Evolutionary conservation across 2,888 invertebrate species (phyloP).

Genomic region (Chrysotoxum bicinctum): DNA sequence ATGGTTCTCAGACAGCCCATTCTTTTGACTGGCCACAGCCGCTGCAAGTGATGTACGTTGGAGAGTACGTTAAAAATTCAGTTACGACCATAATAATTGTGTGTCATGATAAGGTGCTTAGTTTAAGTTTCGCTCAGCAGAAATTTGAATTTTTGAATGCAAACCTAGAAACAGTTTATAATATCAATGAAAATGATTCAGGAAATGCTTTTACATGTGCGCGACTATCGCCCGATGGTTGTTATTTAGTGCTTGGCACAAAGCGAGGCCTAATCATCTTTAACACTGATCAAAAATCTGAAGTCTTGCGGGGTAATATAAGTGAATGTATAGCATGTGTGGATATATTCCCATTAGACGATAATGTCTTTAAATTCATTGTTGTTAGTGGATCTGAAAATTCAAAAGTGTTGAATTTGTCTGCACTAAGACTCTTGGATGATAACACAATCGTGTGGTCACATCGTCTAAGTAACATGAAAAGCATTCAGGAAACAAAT

Average conservation of each 20-base stretch:
- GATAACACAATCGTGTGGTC: slow-evolving; percentile 76
- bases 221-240: slow-evolving; percentile 76
- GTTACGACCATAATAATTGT: slow-evolving; percentile 74
- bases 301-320: slow-evolving; percentile 78
- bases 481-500: slow-evolving; percentile 64
- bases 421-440: slow-evolving; percentile 76
- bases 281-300: slow-evolving; percentile 74
- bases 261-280: slow-evolving; percentile 78
- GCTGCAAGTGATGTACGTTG: slow-evolving; percentile 67
- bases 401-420: slow-evolving; percentile 77
- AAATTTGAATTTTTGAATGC: slow-evolving; percentile 69
- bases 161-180: slow-evolving; percentile 73
- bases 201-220: slow-evolving; percentile 77
- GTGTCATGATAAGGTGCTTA: slow-evolving; percentile 74
- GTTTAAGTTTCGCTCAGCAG: slow-evolving; percentile 74
- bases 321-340: slow-evolving; percentile 78
- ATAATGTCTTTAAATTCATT: slow-evolving; percentile 77
- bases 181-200: slow-evolving; percentile 54
- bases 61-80: slow-evolving; percentile 42
- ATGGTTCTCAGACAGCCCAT: slow-evolving; percentile 73
- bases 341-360: slow-evolving; percentile 78
- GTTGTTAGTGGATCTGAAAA: slow-evolving; percentile 78
- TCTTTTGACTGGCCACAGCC: slow-evolving; percentile 74
- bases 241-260: slow-evolving; percentile 79
- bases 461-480: slow-evolving; percentile 71